Base-by-base conservation (phyloP, 37 sponge, comb jelly and placozoan genomes). In the Amphimedon queenslandica region DNA sequence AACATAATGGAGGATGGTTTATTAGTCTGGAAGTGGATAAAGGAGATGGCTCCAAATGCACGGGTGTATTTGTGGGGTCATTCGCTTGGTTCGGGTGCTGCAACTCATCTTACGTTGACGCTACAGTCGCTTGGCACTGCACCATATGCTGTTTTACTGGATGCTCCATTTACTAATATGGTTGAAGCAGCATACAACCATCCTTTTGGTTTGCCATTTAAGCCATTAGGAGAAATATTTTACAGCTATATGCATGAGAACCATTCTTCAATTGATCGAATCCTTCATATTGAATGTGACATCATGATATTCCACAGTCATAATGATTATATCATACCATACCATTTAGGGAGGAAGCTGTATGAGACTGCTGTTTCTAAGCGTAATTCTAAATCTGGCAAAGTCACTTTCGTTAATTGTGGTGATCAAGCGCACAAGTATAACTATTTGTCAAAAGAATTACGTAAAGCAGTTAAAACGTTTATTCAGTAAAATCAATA, bases 61-160 rank as follows among this genome's bases (percentile, higher is more conserved):
- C 42, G 67, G 29, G 39, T 96, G 4, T 82, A 78, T 40, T 29
- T 96, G n/a, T 96, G 88, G 92, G 96, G 96, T 0, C 96, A 96
- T 57, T 96, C 96, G 31, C 76, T 96, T 3, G 96, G 96, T 5
- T 80, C 86, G 32, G 89, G 86, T 4, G 82, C 88, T 35, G 74
- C 90, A 37, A 82, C 92, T 6, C 72, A 88, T 13, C 61, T 88
- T n/a, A 35, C 87, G 0, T 39, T 65, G 29, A 64, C 70, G 33
- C 64, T 86, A 5, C 76, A 69, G n/a, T 21, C 53, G 0, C 10
- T 4, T 0, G 40, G 64, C 18, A 42, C 63, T 27, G 23, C 29
- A 16, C 84, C 80, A 4, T 23, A 43, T 23, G 93, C 89, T 13
- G 13, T 92, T 0, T 63, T 92, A 43, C 67, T 92, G 40, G 93